These are phyloP conservation scores for Reticulitermes speratus DNA, from an alignment of 1,140 invertebrate genomes.

Conservation along the genomic window DNA sequence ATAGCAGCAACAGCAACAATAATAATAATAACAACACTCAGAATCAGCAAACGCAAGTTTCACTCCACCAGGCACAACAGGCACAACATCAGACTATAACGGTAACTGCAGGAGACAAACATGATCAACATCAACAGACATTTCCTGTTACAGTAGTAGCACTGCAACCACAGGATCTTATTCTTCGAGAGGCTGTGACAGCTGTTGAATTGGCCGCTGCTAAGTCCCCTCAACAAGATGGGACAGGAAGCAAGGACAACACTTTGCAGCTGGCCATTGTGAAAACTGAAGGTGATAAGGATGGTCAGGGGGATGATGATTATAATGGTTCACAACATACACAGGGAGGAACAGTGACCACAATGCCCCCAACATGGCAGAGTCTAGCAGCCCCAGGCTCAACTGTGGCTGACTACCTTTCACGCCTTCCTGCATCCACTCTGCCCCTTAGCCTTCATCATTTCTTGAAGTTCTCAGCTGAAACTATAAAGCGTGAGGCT, in stretches of 20 bases:
- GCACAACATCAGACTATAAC: conserved; percentile 28
- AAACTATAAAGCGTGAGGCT: conserved; percentile 54
- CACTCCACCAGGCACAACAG: conserved; percentile 21
- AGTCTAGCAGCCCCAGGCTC: conserved; percentile 70
- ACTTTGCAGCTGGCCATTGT: conserved; percentile 29
- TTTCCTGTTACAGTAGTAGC: conserved; percentile 54
- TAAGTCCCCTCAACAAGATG: conserved; percentile 50
- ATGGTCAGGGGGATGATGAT: conserved; percentile 76
- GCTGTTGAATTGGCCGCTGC: conserved; percentile 52
- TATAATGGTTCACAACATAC: conserved; percentile 25
- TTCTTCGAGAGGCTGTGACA: conserved; percentile 40
- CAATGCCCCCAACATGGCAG: conserved; percentile 64
- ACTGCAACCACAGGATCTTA: conserved; percentile 45
- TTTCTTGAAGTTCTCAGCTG: conserved; percentile 59
- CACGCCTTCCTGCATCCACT: conserved; percentile 64
- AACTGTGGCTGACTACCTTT: conserved; percentile 80
- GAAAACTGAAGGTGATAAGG: conserved; percentile 73
- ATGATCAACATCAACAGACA: conserved; percentile 49
- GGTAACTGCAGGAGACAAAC: conserved; percentile 39
- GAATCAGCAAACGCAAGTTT: conserved; percentile 24
- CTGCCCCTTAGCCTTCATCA: conserved; percentile 55
- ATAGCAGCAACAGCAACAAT: conserved; percentile 28
- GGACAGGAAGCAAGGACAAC: background rate
- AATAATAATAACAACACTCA: conserved; percentile 26
- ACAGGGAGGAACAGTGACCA: conserved; percentile 46